phyloP scores from a whole-genome alignment of 2,888 invertebrate species.

The Lomographa bimaculata region DNA sequence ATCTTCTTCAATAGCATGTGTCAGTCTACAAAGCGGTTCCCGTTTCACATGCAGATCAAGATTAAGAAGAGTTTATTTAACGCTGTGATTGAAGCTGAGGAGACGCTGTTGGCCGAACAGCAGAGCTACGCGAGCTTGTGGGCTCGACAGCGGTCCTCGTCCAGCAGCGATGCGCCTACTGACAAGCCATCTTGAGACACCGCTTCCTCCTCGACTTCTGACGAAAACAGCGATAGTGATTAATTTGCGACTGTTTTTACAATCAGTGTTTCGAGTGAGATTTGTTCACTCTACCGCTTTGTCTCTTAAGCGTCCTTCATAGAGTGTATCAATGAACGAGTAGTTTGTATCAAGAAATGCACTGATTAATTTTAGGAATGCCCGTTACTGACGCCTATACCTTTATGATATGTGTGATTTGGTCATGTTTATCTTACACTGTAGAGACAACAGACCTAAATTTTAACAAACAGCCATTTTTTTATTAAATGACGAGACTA shows the following conservation, averaged over 20 bases:
- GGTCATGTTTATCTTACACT: too few species aligned
- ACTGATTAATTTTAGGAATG: too few species aligned
- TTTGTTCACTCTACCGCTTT: too few species aligned
- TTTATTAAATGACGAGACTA: too few species aligned
- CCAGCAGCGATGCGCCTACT: conserved; percentile 34
- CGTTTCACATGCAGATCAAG: conserved; percentile 67
- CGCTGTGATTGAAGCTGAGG: conserved; percentile 70
- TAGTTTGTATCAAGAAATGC: too few species aligned
- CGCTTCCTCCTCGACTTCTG: not conserved
- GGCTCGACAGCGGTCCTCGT: conserved; percentile 43
- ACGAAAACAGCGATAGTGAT: not conserved
- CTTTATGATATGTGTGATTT: too few species aligned
- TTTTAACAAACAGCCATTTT: too few species aligned
- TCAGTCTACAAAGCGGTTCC: conserved; percentile 71
- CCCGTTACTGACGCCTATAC: too few species aligned
- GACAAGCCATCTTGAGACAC: not conserved
- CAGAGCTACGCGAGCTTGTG: conserved; percentile 70
- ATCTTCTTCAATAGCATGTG: conserved; percentile 78
- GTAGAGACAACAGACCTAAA: too few species aligned
- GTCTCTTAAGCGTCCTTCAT: too few species aligned
- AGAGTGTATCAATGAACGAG: too few species aligned
- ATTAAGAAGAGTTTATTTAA: conserved; percentile 68
- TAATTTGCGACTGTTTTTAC: conserved; percentile 3
- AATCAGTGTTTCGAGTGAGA: too few species aligned
- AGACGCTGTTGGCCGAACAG: conserved; percentile 69